Evolutionary conservation across 2,113 vertebrate genomes (phyloP).

Genomic region (human (Homo sapiens)): GRCh38 chr18:7318001-7318500

Average conservation of each 20-base stretch:
- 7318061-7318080: background rate
- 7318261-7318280: no score
- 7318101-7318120: background rate
- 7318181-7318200: background rate
- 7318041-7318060: background rate
- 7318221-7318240: fast-evolving
- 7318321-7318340: background rate
- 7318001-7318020: no score
- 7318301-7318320: background rate
- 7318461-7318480: background rate
- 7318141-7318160: background rate
- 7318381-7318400: background rate
- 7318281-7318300: background rate
- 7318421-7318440: background rate
- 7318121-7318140: background rate
- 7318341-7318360: background rate
- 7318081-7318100: background rate
- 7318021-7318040: no score
- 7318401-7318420: background rate
- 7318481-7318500: background rate
- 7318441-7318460: background rate
- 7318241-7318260: background rate
- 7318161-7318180: background rate
- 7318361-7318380: background rate
- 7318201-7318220: background rate